A percentile compares a stretch with the other conserved stretches of the same genome.
phyloP scores from a whole-genome alignment of 2,888 invertebrate species.

The Aphidius colemani region DNA sequence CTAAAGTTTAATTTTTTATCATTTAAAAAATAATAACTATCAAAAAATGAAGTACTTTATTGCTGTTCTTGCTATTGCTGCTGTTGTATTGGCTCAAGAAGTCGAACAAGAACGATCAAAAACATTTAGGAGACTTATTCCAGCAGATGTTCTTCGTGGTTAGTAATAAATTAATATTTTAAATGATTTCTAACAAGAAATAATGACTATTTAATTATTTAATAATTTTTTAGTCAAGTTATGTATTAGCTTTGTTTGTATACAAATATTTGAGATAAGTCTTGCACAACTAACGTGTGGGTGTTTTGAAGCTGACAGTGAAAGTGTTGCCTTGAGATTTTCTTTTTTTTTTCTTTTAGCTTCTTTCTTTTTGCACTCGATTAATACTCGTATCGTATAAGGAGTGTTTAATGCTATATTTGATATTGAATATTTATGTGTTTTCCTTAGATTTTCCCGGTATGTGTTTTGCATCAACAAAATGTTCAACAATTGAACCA shows the following conservation, averaged over 20 bases:
- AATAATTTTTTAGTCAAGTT: neutral
- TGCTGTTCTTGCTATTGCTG: constrained; percentile 63
- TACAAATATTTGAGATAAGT: neutral
- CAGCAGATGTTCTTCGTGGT: constrained; percentile 91
- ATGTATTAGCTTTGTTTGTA: neutral
- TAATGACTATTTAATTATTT: neutral
- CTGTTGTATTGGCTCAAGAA: constrained; percentile 62
- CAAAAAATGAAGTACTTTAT: constrained; percentile 59
- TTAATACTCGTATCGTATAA: no score
- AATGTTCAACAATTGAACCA: constrained; percentile 85
- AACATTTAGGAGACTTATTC: constrained; percentile 81
- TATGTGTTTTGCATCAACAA: constrained; percentile 88
- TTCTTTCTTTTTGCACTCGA: neutral
- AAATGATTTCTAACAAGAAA: constrained; percentile 15
- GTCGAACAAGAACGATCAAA: constrained; percentile 66
- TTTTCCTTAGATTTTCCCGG: constrained; percentile 78
- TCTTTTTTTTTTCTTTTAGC: constrained; percentile 24
- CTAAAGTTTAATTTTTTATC: constrained; percentile 29
- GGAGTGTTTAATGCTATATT: neutral
- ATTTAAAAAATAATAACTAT: neutral
- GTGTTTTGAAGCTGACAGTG: constrained; percentile 50
- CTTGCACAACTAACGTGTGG: constrained; percentile 8
- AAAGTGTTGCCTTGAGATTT: constrained; percentile 56
- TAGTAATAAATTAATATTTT: constrained; percentile 46
- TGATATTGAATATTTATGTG: neutral